These are phyloP conservation scores for Amitus sp. DNA, from an alignment of 2,888 invertebrate genomes.

Conservation along the genomic window DNA sequence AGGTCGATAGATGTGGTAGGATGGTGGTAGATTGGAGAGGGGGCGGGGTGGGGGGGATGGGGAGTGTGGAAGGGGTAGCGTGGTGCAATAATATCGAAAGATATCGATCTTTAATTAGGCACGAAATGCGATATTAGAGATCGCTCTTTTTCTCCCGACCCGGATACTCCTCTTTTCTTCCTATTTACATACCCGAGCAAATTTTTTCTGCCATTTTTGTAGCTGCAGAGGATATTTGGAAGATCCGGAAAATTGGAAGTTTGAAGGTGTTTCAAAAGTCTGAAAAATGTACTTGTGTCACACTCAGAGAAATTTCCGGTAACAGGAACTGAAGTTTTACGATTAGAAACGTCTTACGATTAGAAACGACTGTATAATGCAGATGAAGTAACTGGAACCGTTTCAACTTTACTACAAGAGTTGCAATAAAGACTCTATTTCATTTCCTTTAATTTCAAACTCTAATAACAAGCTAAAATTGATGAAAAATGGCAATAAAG, in stretches of 20 bases:
- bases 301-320: too few species aligned
- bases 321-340: too few species aligned
- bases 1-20: too few species aligned
- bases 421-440: too few species aligned
- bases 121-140: slow-evolving; percentile 63
- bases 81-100: slow-evolving; percentile 65
- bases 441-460: too few species aligned
- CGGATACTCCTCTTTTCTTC: slow-evolving; percentile 18
- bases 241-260: too few species aligned
- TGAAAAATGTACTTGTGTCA: too few species aligned
- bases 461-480: not conserved
- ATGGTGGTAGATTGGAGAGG: slow-evolving; percentile 64
- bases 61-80: slow-evolving; percentile 34
- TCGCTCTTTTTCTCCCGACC: slow-evolving; percentile 42
- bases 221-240: not conserved
- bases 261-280: too few species aligned
- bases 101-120: slow-evolving; percentile 67
- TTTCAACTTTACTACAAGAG: too few species aligned
- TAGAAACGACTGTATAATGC: too few species aligned
- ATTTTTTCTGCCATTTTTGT: not conserved
- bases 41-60: slow-evolving; percentile 48
- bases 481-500: not conserved
- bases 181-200: not conserved
- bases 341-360: too few species aligned
- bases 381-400: too few species aligned